A percentile compares a stretch with the other conserved stretches of the same genome.
phyloP scores from a whole-genome alignment of 2,888 invertebrate species.

The Chymomyza amoena region DNA sequence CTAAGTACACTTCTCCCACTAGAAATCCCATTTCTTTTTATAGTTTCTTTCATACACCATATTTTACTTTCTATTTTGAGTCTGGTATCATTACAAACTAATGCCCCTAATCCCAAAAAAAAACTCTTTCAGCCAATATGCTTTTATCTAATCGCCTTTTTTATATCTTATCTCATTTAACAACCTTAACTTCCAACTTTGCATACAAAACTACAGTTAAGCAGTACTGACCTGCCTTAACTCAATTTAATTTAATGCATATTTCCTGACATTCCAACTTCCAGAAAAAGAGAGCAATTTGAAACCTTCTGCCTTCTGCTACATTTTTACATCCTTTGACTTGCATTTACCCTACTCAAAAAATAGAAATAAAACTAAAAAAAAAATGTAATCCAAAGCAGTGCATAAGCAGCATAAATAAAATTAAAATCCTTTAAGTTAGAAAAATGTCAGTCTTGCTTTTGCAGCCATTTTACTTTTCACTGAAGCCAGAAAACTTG shows the following conservation, averaged over 20 bases:
- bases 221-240: neutral
- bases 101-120: neutral
- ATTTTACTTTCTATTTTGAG: neutral
- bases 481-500: neutral
- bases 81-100: neutral
- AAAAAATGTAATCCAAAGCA: neutral
- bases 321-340: neutral
- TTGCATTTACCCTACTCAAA: neutral
- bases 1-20: no score
- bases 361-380: neutral
- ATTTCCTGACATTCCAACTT: neutral
- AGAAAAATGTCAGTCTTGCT: slow-evolving; percentile 21
- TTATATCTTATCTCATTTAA: neutral
- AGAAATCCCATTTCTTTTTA: neutral
- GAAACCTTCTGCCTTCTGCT: neutral
- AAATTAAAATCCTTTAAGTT: slow-evolving; percentile 39
- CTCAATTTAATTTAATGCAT: neutral
- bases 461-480: neutral
- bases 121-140: neutral
- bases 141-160: neutral
- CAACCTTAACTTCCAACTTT: neutral
- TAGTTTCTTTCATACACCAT: neutral
- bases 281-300: neutral
- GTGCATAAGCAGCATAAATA: slow-evolving; percentile 31
- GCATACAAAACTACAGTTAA: neutral